Evolutionary conservation across 2,113 vertebrate genomes (phyloP).

Genomic region (Miniopterus natalensis): DNA sequence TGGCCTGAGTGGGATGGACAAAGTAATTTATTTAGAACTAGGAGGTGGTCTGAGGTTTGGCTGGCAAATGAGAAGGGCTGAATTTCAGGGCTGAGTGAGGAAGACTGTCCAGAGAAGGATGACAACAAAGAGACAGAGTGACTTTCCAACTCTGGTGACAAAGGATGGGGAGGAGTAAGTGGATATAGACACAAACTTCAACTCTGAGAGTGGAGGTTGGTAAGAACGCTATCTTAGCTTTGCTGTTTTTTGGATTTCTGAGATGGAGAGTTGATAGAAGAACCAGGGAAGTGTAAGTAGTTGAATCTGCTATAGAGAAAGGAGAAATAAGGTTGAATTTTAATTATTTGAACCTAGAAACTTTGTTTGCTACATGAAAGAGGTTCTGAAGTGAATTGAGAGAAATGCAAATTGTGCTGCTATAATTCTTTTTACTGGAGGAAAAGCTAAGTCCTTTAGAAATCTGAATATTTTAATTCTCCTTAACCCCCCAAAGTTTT

Average conservation of each 20-base stretch:
- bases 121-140: background rate
- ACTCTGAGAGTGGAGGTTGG: background rate
- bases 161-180: background rate
- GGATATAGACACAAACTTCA: background rate
- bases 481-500: background rate
- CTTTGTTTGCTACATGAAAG: conserved; percentile 49
- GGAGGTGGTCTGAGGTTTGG: background rate
- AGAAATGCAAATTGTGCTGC: conserved; percentile 38
- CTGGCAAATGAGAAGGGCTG: background rate
- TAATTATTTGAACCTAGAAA: conserved; percentile 40
- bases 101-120: background rate
- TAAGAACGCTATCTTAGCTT: conserved; percentile 20
- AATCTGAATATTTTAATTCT: conserved; percentile 41
- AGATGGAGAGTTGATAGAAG: background rate
- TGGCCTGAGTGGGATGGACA: background rate
- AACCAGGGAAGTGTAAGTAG: conserved; percentile 35
- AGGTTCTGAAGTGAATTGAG: conserved; percentile 25
- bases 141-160: conserved; percentile 3
- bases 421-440: conserved; percentile 7
- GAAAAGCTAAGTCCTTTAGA: conserved; percentile 31
- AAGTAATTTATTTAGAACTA: background rate
- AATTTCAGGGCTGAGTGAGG: background rate
- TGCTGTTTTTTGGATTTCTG: conserved; percentile 46
- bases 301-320: conserved; percentile 48
- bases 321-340: background rate